Evolutionary conservation across 1,140 invertebrate species (phyloP).

Genomic region (Lepidurus packardi): DNA sequence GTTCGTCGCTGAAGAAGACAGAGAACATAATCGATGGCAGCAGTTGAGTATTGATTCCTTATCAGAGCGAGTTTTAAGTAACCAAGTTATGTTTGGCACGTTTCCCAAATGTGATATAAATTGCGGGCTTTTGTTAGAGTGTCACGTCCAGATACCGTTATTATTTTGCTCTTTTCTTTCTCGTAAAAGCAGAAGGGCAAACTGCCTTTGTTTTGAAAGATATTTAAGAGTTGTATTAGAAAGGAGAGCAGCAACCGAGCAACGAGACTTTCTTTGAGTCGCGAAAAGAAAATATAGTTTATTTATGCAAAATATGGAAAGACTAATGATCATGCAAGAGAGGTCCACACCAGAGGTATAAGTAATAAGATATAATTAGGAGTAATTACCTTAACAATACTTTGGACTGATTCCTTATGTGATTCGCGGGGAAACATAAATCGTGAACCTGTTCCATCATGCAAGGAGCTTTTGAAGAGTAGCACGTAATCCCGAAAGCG

Average conservation of each 20-base stretch:
- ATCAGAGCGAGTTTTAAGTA: background rate
- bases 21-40: background rate
- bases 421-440: no score
- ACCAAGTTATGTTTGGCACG: background rate
- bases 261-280: no score
- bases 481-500: no score
- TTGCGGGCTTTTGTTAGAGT: background rate
- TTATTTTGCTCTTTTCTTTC: background rate
- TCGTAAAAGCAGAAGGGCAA: background rate
- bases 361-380: no score
- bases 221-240: background rate
- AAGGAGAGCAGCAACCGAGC: background rate
- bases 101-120: background rate
- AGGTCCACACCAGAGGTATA: no score
- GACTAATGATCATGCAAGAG: no score
- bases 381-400: no score
- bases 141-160: background rate
- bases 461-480: no score
- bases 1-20: background rate
- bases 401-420: no score
- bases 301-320: no score
- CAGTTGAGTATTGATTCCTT: background rate
- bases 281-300: no score
- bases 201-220: background rate
- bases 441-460: no score